Percentiles rank a stretch among this genome's conserved stretches.
phyloP scores from a whole-genome alignment of 37 sponge, comb jelly and placozoan genomes.

The Agelas oroides region DNA sequence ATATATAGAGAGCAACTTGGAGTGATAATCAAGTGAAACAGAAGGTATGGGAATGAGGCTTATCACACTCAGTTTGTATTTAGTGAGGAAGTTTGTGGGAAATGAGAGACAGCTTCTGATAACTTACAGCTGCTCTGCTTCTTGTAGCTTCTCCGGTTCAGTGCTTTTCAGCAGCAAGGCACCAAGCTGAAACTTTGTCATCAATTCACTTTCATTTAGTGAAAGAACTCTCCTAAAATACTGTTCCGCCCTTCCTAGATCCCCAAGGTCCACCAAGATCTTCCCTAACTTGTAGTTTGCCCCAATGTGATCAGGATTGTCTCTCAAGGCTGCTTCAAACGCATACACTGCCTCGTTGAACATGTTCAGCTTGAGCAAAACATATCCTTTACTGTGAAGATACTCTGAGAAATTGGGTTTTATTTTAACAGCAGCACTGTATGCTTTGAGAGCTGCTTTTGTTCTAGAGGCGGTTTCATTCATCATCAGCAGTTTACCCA shows the following conservation, averaged over 20 bases:
- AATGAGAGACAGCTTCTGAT: background rate
- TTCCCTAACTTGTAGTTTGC: constrained; percentile 66
- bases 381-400: constrained; percentile 29
- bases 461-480: constrained; percentile 40
- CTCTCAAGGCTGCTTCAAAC: constrained; percentile 34
- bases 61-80: too few species aligned
- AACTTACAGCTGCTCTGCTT: constrained; percentile 28
- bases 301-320: constrained; percentile 57
- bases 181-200: constrained; percentile 2
- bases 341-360: constrained; percentile 38
- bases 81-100: too few species aligned
- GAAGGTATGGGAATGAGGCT: too few species aligned
- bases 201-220: background rate
- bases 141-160: background rate
- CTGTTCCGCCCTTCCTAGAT: background rate
- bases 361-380: constrained; percentile 13
- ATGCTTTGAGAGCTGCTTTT: constrained; percentile 76
- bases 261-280: constrained; percentile 3
- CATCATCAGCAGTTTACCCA: constrained; percentile 77
- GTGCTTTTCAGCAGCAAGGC: background rate
- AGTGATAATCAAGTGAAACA: too few species aligned
- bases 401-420: constrained; percentile 27
- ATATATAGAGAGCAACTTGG: too few species aligned
- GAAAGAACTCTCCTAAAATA: constrained; percentile 8
- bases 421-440: constrained; percentile 64